phyloP scores from a whole-genome alignment of 2,113 vertebrate genomes.

The Paracanthobrama guichenoti region DNA sequence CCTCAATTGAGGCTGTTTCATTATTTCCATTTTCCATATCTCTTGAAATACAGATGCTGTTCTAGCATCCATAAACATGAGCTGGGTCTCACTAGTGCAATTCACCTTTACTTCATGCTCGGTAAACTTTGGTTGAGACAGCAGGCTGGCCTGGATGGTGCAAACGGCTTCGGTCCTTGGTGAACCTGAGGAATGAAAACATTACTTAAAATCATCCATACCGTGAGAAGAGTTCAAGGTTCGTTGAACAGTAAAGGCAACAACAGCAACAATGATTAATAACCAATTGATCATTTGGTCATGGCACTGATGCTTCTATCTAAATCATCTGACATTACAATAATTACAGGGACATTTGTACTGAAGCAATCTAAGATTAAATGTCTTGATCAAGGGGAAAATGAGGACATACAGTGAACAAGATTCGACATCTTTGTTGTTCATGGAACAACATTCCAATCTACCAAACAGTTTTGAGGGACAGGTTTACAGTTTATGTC shows the following conservation, averaged over 20 bases:
- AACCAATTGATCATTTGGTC: neutral
- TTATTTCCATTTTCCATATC: slow-evolving; percentile 53
- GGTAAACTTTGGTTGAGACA: neutral
- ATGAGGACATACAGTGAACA: neutral
- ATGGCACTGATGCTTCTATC: neutral
- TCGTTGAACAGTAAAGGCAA: neutral
- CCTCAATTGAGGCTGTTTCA: neutral
- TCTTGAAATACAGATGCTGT: slow-evolving; percentile 3
- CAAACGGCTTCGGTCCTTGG: neutral
- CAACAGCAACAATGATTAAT: neutral
- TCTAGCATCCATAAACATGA: slow-evolving; percentile 48
- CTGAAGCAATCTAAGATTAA: neutral
- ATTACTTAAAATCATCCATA: neutral
- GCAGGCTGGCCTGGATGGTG: slow-evolving; percentile 7
- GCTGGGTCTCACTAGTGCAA: neutral
- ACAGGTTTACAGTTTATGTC: too few relatives aligned
- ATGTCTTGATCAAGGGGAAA: neutral
- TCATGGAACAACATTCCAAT: too few relatives aligned
- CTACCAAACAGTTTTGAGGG: too few relatives aligned
- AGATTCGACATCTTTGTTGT: too few relatives aligned
- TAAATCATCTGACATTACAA: neutral
- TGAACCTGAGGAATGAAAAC: neutral
- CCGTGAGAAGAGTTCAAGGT: neutral
- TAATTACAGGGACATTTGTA: neutral
- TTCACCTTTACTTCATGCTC: slow-evolving; percentile 9